These are phyloP conservation scores for Anas capensis DNA, from an alignment of 2,797 vertebrate species.

Conservation along the genomic window DNA sequence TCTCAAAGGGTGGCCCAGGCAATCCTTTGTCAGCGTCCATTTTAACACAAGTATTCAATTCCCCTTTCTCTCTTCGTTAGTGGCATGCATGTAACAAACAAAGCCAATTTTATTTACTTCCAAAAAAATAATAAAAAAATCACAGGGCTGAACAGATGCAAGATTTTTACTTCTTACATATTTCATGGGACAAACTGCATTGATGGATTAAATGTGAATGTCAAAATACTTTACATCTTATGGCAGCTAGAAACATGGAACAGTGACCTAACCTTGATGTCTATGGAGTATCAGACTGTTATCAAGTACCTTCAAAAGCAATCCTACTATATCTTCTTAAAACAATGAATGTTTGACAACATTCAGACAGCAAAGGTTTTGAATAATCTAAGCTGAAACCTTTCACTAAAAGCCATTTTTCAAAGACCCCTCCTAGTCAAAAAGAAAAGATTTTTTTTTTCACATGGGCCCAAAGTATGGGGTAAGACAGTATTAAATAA, in stretches of 20 bases:
- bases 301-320: not conserved
- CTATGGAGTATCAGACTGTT: not conserved
- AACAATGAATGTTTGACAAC: not conserved
- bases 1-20: not conserved
- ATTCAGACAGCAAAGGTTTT: not conserved
- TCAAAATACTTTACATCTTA: not conserved
- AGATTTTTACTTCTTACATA: not conserved
- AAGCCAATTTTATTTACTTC: not conserved
- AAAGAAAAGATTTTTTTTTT: not conserved
- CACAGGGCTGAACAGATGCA: not conserved
- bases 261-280: not conserved
- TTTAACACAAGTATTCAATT: not conserved
- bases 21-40: not conserved
- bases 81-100: rapidly evolving
- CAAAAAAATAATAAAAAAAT: not conserved
- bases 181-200: not conserved
- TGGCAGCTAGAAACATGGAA: not conserved
- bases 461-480: not conserved
- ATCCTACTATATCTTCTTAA: not conserved
- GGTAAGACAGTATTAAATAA: not conserved
- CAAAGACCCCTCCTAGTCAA: not conserved
- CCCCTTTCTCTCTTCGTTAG: not conserved
- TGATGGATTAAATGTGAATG: not conserved
- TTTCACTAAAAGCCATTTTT: not conserved
- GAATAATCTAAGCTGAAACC: not conserved